Conservation (phyloP, 2,888 invertebrate genomes). For the Callimorpha dominula region DNA sequence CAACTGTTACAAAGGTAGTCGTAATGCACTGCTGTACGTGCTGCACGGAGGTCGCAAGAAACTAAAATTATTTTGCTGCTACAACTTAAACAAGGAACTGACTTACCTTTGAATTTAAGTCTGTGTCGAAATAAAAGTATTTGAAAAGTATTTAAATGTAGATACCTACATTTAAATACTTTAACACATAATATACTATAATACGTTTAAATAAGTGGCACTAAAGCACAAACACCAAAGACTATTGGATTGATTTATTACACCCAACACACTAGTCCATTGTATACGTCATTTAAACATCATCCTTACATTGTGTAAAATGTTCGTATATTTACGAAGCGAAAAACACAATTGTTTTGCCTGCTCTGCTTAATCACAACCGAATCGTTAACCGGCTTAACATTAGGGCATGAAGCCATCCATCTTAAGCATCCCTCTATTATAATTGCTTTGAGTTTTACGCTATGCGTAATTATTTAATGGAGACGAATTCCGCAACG, state of each 20-base stretch:
- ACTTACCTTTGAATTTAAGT: not conserved
- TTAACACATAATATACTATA: too few species aligned
- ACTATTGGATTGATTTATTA: too few species aligned
- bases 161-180: too few species aligned
- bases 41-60: too few species aligned
- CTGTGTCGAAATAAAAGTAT: not conserved
- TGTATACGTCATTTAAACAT: too few species aligned
- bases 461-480: constrained; percentile 76
- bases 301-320: not conserved
- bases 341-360: constrained; percentile 2
- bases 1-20: too few species aligned
- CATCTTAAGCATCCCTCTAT: constrained; percentile 52
- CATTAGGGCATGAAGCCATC: constrained; percentile 39
- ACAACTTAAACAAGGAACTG: not conserved
- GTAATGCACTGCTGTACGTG: too few species aligned
- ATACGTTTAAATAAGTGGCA: too few species aligned
- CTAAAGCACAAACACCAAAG: too few species aligned
- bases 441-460: constrained; percentile 54
- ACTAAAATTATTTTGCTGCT: too few species aligned
- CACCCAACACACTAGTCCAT: too few species aligned
- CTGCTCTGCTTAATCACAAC: constrained; percentile 18
- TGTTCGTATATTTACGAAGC: not conserved
- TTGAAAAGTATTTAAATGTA: too few species aligned
- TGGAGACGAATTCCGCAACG: constrained; percentile 77
- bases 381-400: constrained; percentile 38